Percentiles rank a stretch among this genome's conserved stretches.
These are phyloP conservation scores for Porites cylindrica DNA, from an alignment of 92 coral and sea anemone genomes.

Conservation along the genomic window DNA sequence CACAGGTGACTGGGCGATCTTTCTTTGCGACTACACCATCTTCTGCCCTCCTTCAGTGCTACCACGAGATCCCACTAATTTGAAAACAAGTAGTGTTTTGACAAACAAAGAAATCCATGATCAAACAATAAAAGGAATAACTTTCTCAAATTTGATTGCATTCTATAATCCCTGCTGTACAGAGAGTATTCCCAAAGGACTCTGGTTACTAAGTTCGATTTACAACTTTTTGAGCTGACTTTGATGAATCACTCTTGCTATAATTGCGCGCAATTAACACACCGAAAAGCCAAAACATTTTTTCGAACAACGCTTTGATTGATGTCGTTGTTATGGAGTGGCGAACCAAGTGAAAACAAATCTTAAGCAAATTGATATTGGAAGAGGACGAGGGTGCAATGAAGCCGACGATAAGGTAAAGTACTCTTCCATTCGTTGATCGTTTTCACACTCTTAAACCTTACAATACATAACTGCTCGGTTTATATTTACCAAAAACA, in stretches of 20 bases:
- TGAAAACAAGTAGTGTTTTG: conserved; percentile 1
- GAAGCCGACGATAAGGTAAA: conserved; percentile 34
- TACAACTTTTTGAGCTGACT: conserved; percentile 9
- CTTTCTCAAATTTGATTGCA: conserved; percentile 7
- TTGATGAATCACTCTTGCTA: conserved; percentile 40
- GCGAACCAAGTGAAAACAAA: conserved; percentile 60
- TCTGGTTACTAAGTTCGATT: not conserved
- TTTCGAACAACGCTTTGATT: conserved; percentile 70
- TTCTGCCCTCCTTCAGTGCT: not conserved
- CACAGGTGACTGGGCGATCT: too few species aligned
- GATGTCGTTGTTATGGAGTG: conserved; percentile 71
- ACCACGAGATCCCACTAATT: not conserved
- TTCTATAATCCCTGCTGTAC: conserved; percentile 4
- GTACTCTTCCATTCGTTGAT: not conserved
- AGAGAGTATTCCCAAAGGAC: conserved; percentile 22
- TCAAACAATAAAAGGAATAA: conserved; percentile 37
- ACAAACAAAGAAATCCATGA: conserved; percentile 11
- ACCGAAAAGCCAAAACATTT: conserved; percentile 48
- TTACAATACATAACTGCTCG: not conserved
- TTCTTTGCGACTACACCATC: not conserved
- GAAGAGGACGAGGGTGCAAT: conserved; percentile 55
- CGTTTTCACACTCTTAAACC: not conserved
- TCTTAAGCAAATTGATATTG: conserved; percentile 49
- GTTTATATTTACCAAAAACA: too few species aligned
- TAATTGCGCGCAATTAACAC: conserved; percentile 64